A percentile compares a stretch with the other conserved stretches of the same genome.
These are phyloP conservation scores for Glaucomys volans DNA, from an alignment of 2,113 vertebrate species.

Conservation along the genomic window DNA sequence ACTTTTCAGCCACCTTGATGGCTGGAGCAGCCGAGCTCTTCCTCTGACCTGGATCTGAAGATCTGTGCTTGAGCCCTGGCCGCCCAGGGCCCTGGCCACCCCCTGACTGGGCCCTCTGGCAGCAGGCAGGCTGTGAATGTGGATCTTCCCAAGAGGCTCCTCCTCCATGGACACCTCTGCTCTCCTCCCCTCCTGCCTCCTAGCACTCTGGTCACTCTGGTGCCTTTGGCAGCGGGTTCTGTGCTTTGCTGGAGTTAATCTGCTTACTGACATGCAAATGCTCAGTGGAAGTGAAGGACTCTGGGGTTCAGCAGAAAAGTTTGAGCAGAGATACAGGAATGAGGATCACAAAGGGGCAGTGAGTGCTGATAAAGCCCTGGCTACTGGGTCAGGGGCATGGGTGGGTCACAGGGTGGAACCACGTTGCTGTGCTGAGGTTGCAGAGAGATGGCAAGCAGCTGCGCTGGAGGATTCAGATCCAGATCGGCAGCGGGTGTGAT, in stretches of 20 bases:
- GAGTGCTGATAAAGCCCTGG: neutral
- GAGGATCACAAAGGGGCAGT: neutral
- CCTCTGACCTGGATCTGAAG: too few relatives aligned
- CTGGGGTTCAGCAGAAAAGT: neutral
- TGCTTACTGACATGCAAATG: neutral
- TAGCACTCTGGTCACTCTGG: too few relatives aligned
- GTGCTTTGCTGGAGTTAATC: neutral
- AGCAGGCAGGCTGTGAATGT: too few relatives aligned
- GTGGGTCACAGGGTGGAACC: too few relatives aligned
- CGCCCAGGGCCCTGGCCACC: too few relatives aligned
- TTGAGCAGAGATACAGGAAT: neutral
- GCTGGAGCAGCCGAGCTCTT: neutral
- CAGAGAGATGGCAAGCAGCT: neutral
- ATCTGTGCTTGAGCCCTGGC: too few relatives aligned
- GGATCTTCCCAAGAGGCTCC: too few relatives aligned
- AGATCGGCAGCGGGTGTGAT: too few relatives aligned
- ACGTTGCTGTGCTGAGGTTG: neutral
- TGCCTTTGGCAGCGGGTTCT: neutral
- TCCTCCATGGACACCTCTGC: neutral
- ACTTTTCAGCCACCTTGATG: too few relatives aligned
- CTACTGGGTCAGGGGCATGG: neutral
- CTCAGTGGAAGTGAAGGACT: neutral
- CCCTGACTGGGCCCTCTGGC: too few relatives aligned
- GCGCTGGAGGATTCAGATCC: rapidly evolving
- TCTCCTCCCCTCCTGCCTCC: neutral